Base-by-base conservation (phyloP, 2,113 vertebrate species). In the Felis chaus region DNA sequence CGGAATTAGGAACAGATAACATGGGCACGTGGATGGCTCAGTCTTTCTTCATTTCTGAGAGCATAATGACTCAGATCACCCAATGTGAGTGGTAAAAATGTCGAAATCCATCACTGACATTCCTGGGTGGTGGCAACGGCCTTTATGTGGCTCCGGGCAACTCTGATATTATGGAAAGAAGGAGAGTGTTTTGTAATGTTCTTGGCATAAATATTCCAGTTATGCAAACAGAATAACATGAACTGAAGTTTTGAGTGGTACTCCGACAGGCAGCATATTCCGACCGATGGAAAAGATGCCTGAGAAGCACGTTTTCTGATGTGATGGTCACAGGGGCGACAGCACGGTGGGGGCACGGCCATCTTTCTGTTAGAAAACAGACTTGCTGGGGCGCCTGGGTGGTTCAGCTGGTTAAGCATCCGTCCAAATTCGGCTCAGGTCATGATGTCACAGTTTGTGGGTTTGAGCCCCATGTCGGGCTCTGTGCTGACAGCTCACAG, bases 151-250 rank as follows among this genome's bases (percentile, higher is more conserved):
- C 76, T 92, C 61, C 3, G 79, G 90, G 73, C 79, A 96, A 83
- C 41, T 87, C 90, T 84, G 39, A 53, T 74, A 84, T 86, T 89
- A 76, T 27, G 50, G 31, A 81, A 33, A 7, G 36, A 95, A 86
- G 12, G 74, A 68, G 16, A 63, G 29, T 4, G 45, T 96, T 98
- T 95, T 92, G 87, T 80, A 96, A 98, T 83, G 93, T 29, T 79
- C 74, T 69, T 94, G 82, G 41, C 50, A 45, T 36, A 95, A 95
- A 31, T 71, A 61, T 76, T 69, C 15, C 18, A 57, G 57, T 55
- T 90, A 27, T 89, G 55, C 41, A 95, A 93, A 82, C 36, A 29
- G 29, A 63, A 53, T 87, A 95, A 91, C n/a, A 74, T 21, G 11
- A 95, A 89, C 25, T 55, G 27, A 94, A 55, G 10, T n/a, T 74